These are phyloP conservation scores for Smittia sp. DNA, from an alignment of 2,888 invertebrate species.

Conservation along the genomic window DNA sequence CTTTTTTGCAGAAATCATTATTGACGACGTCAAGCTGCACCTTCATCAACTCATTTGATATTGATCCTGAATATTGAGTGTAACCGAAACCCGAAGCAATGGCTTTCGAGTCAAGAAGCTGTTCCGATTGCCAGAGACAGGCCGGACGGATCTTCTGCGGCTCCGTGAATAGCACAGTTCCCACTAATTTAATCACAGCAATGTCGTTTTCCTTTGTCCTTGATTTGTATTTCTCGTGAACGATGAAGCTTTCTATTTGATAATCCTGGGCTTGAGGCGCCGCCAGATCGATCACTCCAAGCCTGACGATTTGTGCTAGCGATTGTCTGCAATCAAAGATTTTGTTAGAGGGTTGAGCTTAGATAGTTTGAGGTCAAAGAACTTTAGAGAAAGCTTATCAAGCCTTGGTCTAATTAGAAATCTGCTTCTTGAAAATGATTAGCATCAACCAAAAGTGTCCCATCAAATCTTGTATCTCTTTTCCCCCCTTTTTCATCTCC, in stretches of 20 bases:
- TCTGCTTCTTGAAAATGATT: too few relatives aligned
- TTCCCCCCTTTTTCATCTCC: too few relatives aligned
- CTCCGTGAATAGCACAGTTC: neutral
- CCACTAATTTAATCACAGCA: neutral
- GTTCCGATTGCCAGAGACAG: neutral
- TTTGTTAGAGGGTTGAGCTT: neutral
- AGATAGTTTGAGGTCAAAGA: too few relatives aligned
- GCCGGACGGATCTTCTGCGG: neutral
- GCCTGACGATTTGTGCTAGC: slow-evolving; percentile 24
- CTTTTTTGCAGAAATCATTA: neutral
- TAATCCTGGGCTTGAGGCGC: neutral
- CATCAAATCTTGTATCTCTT: too few relatives aligned
- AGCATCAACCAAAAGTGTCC: slow-evolving; percentile 46
- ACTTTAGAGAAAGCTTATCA: too few relatives aligned
- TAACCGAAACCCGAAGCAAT: neutral
- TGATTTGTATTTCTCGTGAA: neutral
- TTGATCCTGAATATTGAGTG: neutral
- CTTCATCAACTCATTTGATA: neutral
- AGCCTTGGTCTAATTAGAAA: too few relatives aligned
- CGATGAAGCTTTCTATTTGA: neutral
- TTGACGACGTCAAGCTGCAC: neutral
- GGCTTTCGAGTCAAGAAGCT: neutral
- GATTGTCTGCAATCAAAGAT: neutral
- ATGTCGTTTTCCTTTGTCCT: neutral
- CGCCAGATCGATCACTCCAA: slow-evolving; percentile 11